These are phyloP conservation scores for Oxytorus armatus DNA, from an alignment of 2,888 invertebrate genomes.

Conservation along the genomic window DNA sequence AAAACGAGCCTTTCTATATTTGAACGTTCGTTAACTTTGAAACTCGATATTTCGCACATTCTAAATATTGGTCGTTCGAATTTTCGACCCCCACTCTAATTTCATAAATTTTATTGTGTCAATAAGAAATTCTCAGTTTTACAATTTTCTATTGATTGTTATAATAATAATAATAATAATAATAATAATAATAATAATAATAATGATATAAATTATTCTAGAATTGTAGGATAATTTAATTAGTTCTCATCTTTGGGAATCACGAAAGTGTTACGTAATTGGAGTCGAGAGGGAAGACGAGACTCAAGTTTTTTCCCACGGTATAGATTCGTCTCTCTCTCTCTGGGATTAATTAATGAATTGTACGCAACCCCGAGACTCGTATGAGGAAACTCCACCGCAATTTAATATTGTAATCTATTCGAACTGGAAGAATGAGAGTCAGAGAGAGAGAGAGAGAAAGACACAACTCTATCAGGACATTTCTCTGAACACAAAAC, in stretches of 20 bases:
- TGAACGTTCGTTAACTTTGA: no score
- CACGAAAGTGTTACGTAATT: slow-evolving; percentile 33
- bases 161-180: no score
- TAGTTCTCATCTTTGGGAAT: slow-evolving; percentile 7
- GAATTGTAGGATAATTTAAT: slow-evolving; percentile 4
- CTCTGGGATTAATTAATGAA: slow-evolving; percentile 53
- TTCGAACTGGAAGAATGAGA: slow-evolving; percentile 11
- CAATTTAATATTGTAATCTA: slow-evolving; percentile 34
- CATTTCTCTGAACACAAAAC: slow-evolving; percentile 37
- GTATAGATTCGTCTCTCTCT: slow-evolving; percentile 28
- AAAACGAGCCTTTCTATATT: no score
- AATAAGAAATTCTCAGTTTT: no score
- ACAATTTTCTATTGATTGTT: no score
- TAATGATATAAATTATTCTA: slow-evolving; percentile 1
- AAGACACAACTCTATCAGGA: slow-evolving; percentile 34
- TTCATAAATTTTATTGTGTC: no score
- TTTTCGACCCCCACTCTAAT: no score
- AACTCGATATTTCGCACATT: no score
- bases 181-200: no score
- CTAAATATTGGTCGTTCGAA: no score
- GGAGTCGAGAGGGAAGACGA: slow-evolving; percentile 15
- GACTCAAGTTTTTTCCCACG: slow-evolving; percentile 35
- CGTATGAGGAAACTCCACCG: slow-evolving; percentile 43
- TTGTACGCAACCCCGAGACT: slow-evolving; percentile 33
- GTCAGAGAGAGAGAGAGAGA: slow-evolving; percentile 25